Conservation (phyloP, 2,797 vertebrate species). For the Mus spretus region DNA sequence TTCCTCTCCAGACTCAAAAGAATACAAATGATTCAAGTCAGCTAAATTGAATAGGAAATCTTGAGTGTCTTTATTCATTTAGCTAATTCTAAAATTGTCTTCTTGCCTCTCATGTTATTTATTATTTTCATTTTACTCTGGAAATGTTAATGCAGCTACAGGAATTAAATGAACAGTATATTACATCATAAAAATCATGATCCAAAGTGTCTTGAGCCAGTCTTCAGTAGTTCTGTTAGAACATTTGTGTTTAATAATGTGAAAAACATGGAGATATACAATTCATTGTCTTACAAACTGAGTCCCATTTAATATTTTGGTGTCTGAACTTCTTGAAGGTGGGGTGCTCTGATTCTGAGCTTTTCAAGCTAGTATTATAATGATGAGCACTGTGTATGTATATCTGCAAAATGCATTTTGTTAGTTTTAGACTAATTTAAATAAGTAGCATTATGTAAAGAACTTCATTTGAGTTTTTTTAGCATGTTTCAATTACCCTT, state of each 20-base stretch:
- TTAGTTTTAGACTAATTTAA: slow-evolving; percentile 43
- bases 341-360: background rate
- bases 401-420: background rate
- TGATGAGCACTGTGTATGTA: background rate
- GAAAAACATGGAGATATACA: background rate
- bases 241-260: background rate
- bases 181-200: background rate
- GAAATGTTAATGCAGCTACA: slow-evolving; percentile 11
- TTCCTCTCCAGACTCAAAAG: slow-evolving; percentile 54
- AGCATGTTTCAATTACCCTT: background rate
- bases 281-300: background rate
- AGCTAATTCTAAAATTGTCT: slow-evolving; percentile 64
- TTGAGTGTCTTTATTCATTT: slow-evolving; percentile 58
- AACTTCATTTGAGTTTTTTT: slow-evolving; percentile 11
- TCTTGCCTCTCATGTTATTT: slow-evolving; percentile 56
- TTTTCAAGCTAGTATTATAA: background rate
- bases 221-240: background rate
- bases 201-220: background rate
- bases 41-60: slow-evolving; percentile 23
- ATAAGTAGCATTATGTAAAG: background rate
- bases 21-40: slow-evolving; percentile 59
- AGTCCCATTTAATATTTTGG: background rate
- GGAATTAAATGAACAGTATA: slow-evolving; percentile 13
- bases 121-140: slow-evolving; percentile 15
- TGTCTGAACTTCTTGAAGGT: background rate